phyloP scores from a whole-genome alignment of 2,113 vertebrate species.

The Campylomormyrus tamandua region DNA sequence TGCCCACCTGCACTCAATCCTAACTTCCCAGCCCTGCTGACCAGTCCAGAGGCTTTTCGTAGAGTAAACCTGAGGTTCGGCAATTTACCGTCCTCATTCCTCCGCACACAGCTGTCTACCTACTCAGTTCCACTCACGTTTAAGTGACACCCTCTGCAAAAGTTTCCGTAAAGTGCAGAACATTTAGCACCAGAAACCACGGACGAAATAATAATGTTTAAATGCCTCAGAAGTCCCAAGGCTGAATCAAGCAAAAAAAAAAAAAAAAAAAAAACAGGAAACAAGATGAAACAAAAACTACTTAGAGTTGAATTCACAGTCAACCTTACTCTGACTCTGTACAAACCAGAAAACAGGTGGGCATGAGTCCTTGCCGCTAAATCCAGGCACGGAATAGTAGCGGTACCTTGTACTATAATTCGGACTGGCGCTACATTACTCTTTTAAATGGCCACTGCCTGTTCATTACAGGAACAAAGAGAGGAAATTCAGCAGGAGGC shows the following conservation, averaged over 20 bases:
- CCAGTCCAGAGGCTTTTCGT: not conserved
- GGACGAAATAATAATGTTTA: not conserved
- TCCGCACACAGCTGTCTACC: not conserved
- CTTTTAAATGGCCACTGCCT: not conserved
- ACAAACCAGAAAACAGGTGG: not conserved
- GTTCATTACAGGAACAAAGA: not conserved
- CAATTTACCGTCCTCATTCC: not conserved
- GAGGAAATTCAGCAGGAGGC: not conserved
- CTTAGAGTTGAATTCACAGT: not conserved
- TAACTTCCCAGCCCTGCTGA: not conserved
- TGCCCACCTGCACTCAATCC: not conserved
- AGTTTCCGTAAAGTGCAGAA: not conserved
- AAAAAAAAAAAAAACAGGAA: not conserved
- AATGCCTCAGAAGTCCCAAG: not conserved
- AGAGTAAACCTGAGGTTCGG: not conserved
- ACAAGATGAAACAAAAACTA: not conserved
- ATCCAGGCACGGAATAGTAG: not conserved
- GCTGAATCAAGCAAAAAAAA: not conserved
- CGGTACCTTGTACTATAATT: not conserved
- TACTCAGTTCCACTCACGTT: not conserved
- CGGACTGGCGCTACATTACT: not conserved
- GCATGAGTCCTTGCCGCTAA: not conserved
- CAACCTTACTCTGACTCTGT: not conserved
- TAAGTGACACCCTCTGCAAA: not conserved
- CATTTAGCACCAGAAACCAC: not conserved